phyloP scores from a whole-genome alignment of 2,888 invertebrate genomes.

The Ophion ventricosus region DNA sequence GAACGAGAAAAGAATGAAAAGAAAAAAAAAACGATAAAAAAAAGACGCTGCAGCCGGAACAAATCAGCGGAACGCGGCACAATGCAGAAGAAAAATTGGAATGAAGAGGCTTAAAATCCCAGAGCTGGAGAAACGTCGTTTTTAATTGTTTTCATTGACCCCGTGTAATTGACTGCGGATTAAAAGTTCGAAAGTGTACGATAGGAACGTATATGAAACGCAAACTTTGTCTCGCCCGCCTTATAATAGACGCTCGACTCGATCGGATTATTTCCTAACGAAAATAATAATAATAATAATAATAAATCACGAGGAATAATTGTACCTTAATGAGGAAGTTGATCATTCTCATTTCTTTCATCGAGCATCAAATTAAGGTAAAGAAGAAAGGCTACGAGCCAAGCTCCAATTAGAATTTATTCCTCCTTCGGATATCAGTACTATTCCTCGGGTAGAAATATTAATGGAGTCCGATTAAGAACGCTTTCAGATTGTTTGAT shows the following conservation, averaged over 20 bases:
- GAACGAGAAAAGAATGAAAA: conserved; percentile 19
- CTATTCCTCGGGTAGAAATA: too few relatives aligned
- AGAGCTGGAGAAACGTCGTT: conserved; percentile 7
- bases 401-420: neutral
- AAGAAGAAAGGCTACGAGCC: neutral
- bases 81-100: conserved; percentile 13
- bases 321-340: neutral
- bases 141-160: conserved; percentile 49
- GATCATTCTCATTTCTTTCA: neutral
- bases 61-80: neutral
- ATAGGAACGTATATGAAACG: neutral
- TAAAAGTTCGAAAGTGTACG: conserved; percentile 26
- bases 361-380: neutral
- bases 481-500: too few relatives aligned
- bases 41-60: neutral
- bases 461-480: too few relatives aligned
- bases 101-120: neutral
- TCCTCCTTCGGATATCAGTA: neutral
- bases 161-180: conserved; percentile 41
- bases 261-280: neutral
- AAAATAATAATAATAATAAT: neutral
- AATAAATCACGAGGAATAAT: neutral
- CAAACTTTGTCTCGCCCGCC: neutral
- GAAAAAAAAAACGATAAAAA: neutral
- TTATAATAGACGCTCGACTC: neutral